Conservation (phyloP, 2,113 vertebrate species). For the Phylloscopus whistleri region DNA sequence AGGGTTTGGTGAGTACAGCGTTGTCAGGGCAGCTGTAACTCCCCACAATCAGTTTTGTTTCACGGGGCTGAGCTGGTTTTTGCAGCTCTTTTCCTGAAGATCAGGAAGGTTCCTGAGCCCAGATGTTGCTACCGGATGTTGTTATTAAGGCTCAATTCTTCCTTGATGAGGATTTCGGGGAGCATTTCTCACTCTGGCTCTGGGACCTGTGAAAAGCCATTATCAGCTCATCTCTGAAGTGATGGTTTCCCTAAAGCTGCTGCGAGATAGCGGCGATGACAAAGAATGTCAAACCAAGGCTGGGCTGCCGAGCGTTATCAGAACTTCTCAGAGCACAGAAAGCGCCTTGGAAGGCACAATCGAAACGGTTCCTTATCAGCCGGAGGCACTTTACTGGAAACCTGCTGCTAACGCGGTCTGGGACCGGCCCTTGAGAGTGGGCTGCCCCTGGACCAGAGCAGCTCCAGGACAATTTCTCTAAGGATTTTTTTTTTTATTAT, state of each 20-base stretch:
- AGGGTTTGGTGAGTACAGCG: background rate
- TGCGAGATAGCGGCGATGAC: background rate
- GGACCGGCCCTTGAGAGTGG: background rate
- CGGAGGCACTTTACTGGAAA: conserved; percentile 28
- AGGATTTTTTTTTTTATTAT: background rate
- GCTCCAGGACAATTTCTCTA: too few relatives aligned
- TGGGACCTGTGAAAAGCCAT: background rate
- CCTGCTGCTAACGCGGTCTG: fast-evolving
- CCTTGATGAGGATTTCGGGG: background rate
- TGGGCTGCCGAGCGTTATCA: background rate
- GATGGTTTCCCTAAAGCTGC: background rate
- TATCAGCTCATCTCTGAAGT: background rate
- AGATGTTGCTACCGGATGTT: background rate
- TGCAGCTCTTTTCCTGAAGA: background rate
- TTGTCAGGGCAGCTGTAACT: background rate
- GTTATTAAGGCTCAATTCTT: background rate
- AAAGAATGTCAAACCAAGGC: background rate
- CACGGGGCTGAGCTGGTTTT: background rate
- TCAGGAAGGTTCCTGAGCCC: background rate
- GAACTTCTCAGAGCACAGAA: background rate
- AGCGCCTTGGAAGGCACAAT: background rate
- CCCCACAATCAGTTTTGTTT: background rate
- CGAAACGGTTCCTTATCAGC: background rate
- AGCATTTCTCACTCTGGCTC: background rate
- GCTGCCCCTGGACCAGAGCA: background rate